A percentile compares a stretch with the other conserved stretches of the same genome.
phyloP scores from a whole-genome alignment of 1,140 invertebrate genomes.

The Homarus americanus region DNA sequence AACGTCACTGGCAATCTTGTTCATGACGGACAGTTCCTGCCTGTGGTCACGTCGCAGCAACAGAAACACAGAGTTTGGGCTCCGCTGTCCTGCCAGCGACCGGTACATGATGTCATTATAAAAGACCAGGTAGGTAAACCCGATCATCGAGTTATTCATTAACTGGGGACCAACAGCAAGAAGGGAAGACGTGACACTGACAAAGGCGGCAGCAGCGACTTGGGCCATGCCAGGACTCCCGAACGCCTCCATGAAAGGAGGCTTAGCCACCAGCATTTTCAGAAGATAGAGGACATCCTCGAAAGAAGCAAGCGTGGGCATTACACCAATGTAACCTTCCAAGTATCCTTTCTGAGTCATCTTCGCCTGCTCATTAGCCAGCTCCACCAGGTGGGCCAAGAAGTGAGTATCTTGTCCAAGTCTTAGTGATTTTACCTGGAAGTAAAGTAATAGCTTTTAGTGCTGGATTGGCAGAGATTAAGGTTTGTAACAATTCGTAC shows the following conservation, averaged over 20 bases:
- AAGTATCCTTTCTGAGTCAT: background rate
- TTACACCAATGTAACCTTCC: background rate
- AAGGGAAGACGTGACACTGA: background rate
- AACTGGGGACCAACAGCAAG: background rate
- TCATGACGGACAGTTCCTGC: background rate
- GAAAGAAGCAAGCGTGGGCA: background rate
- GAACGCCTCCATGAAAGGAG: background rate
- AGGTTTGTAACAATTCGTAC: no score
- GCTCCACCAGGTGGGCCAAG: background rate
- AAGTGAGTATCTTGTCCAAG: background rate
- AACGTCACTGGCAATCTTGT: background rate
- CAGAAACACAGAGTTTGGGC: background rate
- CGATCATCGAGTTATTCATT: no score
- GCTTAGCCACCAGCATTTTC: background rate
- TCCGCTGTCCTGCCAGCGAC: background rate
- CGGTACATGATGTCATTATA: background rate
- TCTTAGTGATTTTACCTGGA: no score
- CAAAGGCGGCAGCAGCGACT: background rate
- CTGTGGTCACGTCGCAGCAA: background rate
- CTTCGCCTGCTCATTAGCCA: background rate
- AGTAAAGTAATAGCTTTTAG: no score
- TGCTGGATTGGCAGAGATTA: no score
- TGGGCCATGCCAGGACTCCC: background rate
- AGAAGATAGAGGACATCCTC: background rate
- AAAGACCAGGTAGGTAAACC: background rate